Evolutionary conservation across 2,113 vertebrate species (phyloP), one percentile per base, ranked within the genome.

Genomic region (Catharus bicknelli): DNA sequence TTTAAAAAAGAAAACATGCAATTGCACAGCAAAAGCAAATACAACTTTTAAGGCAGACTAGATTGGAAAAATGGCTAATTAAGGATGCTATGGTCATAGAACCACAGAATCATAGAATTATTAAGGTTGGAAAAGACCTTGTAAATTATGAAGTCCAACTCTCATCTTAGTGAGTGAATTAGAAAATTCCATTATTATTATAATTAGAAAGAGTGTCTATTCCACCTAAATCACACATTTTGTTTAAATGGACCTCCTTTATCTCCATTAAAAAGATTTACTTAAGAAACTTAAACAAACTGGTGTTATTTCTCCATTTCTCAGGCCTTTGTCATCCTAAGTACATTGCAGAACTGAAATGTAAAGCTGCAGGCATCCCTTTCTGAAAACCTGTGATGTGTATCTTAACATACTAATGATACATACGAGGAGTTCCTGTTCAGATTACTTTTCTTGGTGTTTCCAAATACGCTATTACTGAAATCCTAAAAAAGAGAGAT

Each of bases 401-500:
- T 84, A 83, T 83, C 59, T 88, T 48, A 45, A 85, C n/a, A 54
- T 13, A 48, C 12, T 50, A 83, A 32, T 29, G 86, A 92, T 96
- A 99, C 99, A 97, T 98, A 99, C 99, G 74, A 97, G 51, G 97
- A 97, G 48, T 88, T 98, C 36, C 93, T 97, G 50, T 79, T 98
- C 76, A 94, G 76, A 27, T 95, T 96, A 77, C 48, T 97, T 40
- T 96, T 97, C 96, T 96, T 95, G 85, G 96, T 98, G 92, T 77
- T 97, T 98, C 97, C 98, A 40, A 81, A 95, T 53, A 94, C 3
- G 13, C 21, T 90, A 40, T 89, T 94, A 85, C 51, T 94, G 34
- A 91, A 91, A 87, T 94, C 95, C 98, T 98, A 57, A 81, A 93
- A 32, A 81, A 93, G 10, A 74, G 17, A 95, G 78, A 73, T 11